These are phyloP conservation scores for Muntiacus reevesi DNA, from an alignment of 2,113 vertebrate species.

Conservation along the genomic window DNA sequence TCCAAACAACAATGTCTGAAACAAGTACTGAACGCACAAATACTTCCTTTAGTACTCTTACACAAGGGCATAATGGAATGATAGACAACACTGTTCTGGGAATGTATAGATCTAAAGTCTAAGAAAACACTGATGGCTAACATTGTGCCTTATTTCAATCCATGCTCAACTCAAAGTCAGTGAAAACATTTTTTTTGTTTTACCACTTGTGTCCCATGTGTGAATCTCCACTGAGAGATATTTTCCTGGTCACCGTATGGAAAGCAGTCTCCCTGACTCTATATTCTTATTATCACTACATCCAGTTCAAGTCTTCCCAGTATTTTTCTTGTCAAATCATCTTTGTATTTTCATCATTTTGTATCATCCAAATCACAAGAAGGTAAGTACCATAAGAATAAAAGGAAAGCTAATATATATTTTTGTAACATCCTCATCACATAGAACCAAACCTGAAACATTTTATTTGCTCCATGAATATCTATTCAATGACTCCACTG, in stretches of 20 bases:
- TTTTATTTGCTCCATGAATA: not conserved
- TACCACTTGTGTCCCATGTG: not conserved
- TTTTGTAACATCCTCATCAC: not conserved
- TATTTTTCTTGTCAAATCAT: not conserved
- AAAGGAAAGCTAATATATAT: not conserved
- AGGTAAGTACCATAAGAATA: not conserved
- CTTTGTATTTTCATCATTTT: not conserved
- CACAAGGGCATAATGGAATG: not conserved
- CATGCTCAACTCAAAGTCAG: not conserved
- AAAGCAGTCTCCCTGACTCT: not conserved
- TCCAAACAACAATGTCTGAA: not conserved
- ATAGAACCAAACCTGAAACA: not conserved
- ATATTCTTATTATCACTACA: not conserved
- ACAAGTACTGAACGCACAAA: not conserved
- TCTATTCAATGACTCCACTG: not conserved
- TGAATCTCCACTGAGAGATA: not conserved
- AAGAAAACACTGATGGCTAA: not conserved
- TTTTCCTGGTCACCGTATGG: not conserved
- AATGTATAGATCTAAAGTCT: not conserved
- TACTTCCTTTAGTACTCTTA: not conserved
- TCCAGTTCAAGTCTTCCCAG: not conserved
- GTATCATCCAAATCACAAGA: not conserved
- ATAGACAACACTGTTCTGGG: not conserved
- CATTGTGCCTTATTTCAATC: not conserved
- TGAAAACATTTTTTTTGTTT: not conserved